A percentile compares a stretch with the other conserved stretches of the same genome.
phyloP scores from a whole-genome alignment of 2,888 invertebrate genomes.

The Thymelicus lineola region DNA sequence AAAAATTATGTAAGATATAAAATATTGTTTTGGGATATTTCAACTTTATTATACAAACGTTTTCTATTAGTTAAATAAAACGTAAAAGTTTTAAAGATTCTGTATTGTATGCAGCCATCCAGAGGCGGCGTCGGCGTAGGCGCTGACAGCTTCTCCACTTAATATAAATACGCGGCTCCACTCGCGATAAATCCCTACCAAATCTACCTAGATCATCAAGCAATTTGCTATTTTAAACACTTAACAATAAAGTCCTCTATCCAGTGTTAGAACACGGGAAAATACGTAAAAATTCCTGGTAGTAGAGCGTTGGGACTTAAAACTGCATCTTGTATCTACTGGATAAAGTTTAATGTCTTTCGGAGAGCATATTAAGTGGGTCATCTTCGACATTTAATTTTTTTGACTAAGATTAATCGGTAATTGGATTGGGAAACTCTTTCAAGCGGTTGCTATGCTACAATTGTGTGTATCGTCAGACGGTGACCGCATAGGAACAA shows the following conservation, averaged over 20 bases:
- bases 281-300: constrained; percentile 49
- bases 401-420: constrained; percentile 55
- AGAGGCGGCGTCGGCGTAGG: constrained; percentile 74
- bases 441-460: constrained; percentile 46
- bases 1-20: background rate
- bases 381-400: constrained; percentile 54
- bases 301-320: constrained; percentile 44
- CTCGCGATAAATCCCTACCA: constrained; percentile 76
- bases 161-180: constrained; percentile 81
- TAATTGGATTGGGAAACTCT: constrained; percentile 52
- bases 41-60: background rate
- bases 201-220: constrained; percentile 59
- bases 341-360: constrained; percentile 55
- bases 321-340: constrained; percentile 49
- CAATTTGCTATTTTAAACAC: constrained; percentile 68
- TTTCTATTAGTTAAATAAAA: background rate
- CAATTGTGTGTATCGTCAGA: constrained; percentile 43
- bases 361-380: constrained; percentile 50
- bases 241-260: constrained; percentile 71
- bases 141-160: constrained; percentile 82
- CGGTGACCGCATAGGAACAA: constrained; percentile 41
- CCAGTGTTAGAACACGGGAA: constrained; percentile 45
- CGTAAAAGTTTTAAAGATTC: constrained; percentile 33
- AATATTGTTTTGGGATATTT: background rate
- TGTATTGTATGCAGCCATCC: constrained; percentile 77